These are phyloP conservation scores for Oasisia sp. DNA, from an alignment of 2,888 invertebrate species.

Conservation along the genomic window DNA sequence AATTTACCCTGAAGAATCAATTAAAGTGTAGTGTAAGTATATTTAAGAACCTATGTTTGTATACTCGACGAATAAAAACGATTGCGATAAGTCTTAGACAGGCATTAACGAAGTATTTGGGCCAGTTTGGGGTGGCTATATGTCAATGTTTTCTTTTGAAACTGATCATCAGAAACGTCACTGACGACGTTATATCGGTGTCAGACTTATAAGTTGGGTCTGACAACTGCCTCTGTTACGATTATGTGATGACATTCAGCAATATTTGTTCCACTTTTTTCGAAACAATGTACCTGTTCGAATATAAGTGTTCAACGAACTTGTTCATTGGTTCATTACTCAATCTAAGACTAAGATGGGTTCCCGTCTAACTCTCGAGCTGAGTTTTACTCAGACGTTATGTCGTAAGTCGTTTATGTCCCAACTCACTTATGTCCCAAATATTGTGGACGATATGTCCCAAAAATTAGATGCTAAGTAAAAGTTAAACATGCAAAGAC, in stretches of 20 bases:
- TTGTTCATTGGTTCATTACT: neutral
- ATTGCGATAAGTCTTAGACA: neutral
- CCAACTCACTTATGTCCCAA: too few relatives aligned
- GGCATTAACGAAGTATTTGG: neutral
- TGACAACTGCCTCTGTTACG: neutral
- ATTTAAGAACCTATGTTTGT: neutral
- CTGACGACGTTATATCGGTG: neutral
- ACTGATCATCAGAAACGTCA: neutral
- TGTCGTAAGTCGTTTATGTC: too few relatives aligned
- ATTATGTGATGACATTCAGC: neutral
- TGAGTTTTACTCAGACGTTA: too few relatives aligned
- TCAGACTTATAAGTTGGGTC: neutral
- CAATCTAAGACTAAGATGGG: neutral
- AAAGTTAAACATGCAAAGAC: too few relatives aligned
- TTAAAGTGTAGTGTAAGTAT: neutral
- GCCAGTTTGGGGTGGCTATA: neutral
- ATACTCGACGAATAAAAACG: neutral
- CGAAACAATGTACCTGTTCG: neutral
- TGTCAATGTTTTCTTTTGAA: slow-evolving; percentile 11
- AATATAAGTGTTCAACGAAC: neutral
- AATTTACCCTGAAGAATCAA: neutral
- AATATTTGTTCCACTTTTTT: neutral
- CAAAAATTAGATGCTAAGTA: too few relatives aligned
- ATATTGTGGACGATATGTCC: too few relatives aligned
- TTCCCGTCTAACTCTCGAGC: too few relatives aligned